Base-by-base conservation (phyloP, 1,140 invertebrate species). In the Drosophila ogumai region DNA sequence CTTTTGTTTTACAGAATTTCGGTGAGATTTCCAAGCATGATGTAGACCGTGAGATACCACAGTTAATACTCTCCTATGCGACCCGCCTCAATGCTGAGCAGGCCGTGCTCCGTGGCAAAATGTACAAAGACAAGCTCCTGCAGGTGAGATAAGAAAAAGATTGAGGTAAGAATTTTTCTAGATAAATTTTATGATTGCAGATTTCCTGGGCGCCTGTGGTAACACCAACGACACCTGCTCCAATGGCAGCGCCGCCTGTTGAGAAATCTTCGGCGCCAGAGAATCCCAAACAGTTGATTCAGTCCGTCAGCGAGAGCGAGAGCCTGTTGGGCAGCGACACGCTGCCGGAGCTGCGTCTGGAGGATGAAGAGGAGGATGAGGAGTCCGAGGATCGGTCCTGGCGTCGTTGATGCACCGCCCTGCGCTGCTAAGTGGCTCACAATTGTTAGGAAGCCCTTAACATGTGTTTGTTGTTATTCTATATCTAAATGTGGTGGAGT, bases 21-120 rank as follows among this genome's bases (percentile, higher is more conserved):
- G 92, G 92, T 47, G 92, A 93, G 68, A 92, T 93, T 58, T 92
- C 82, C 7, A 93, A 93, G 46, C 92, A 93, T 56, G 90, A 92
- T 66, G 76, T 93, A 22, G 92, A 93, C 72, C 81, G 85, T 63
- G 85, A 88, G 58, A 92, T 92, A 79, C 92, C 92, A 34, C 91
- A 85, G 57, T 44, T 93, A 50, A 91, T 91, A 73, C 75, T 92
- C 49, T 88, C 92, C 1, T 93, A 92, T 80, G 91, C 92, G 9
- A 93, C 92, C 15, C 87, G 92, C 19, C 61, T 91, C n/a, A 92
- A 88, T 76, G 92, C 92, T n/a, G 92, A 93, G 58, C 92, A 93
- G 60, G 92, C 92, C n/a, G 80, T 92, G 28, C 55, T 92, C 41
- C 92, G 92, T 32, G 92, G 92, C 32, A 91, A 91, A 84, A 72